Evolutionary conservation across 2,888 invertebrate genomes (phyloP), one percentile per base, ranked within the genome.

Genomic region (Synergus gifuensis): DNA sequence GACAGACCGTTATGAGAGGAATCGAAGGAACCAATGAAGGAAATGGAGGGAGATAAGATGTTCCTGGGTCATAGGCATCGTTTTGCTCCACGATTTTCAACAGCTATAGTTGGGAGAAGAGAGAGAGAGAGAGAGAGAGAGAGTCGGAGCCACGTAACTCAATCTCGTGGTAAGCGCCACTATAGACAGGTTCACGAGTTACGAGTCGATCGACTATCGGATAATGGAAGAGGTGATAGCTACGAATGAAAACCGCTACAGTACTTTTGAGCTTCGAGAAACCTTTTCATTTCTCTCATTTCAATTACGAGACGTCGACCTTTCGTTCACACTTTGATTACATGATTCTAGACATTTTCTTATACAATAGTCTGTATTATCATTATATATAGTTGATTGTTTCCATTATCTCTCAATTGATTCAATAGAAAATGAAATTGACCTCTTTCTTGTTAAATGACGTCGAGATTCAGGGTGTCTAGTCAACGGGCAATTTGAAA

Each of bases 1-100:
- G 64, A 76, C 46, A 64, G 79, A 79, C 79, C 79, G 76, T 79
- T 79, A 79, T 73, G 67, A 78, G 66, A 62, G 54, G 63, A 76
- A 79, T 76, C 73, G 73, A 79, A 16, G 49, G n/a, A 46, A 63
- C 63, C 76, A 64, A 76, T 62, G 76, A 64, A 76, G 76, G 64
- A 78, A 76, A 73, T 76, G 36, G 78, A 44, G 40, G 36, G 40
- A 76, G 78, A 76, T 64, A 73, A 78, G 76, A 58, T 54, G 63
- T 40, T 63, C 64, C 28, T 54, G 60, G 22, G 60, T 60, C 60
- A 14, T 28, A 22, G 60, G 22, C 60, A 58, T 58, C 58, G 60
- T 60, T 60, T 60, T 60, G 22, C 60, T 60, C 22, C 22, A 22
- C 22, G 60, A 60, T 22, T 60, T 22, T 60, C 22, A 60, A 12